Evolutionary conservation across 2,113 vertebrate species (phyloP).

Genomic region (Hypomesus transpacificus): DNA sequence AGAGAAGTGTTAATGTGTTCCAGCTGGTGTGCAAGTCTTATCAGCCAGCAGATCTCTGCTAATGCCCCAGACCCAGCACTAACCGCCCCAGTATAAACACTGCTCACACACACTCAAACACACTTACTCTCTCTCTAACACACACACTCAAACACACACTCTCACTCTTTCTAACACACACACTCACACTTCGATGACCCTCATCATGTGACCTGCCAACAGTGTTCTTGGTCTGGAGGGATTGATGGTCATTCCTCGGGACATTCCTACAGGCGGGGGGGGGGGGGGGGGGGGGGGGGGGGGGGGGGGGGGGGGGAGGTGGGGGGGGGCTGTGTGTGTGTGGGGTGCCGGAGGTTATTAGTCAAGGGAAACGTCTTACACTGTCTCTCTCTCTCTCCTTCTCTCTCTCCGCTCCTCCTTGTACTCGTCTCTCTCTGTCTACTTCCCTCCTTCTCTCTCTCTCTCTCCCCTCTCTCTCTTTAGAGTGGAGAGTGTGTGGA

Average conservation of each 20-base stretch:
- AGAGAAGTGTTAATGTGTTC: slow-evolving; percentile 57
- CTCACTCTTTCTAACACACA: background rate
- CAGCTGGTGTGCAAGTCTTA: slow-evolving; percentile 56
- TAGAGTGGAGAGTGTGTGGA: too few relatives aligned
- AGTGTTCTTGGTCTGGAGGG: slow-evolving; percentile 11
- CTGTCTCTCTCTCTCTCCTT: background rate
- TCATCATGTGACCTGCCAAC: slow-evolving; percentile 22
- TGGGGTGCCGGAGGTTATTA: slow-evolving; percentile 3
- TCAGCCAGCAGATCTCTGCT: slow-evolving; percentile 38
- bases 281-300: background rate
- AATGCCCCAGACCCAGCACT: slow-evolving; percentile 26
- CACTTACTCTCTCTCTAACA: background rate
- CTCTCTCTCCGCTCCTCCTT: background rate
- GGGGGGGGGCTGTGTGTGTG: too few relatives aligned
- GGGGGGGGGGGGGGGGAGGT: background rate
- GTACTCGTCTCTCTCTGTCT: background rate
- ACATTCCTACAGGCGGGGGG: slow-evolving; percentile 7
- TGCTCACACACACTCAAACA: slow-evolving; percentile 21
- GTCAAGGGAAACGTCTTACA: background rate
- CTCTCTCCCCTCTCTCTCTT: too few relatives aligned
- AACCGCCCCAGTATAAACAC: slow-evolving; percentile 46
- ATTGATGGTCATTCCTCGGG: slow-evolving; percentile 31
- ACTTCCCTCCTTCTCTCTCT: background rate
- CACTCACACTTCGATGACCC: slow-evolving; percentile 20
- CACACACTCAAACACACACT: background rate